These are phyloP conservation scores for Temnothorax curvispinosus DNA, from an alignment of 1,140 invertebrate species.

Conservation along the genomic window DNA sequence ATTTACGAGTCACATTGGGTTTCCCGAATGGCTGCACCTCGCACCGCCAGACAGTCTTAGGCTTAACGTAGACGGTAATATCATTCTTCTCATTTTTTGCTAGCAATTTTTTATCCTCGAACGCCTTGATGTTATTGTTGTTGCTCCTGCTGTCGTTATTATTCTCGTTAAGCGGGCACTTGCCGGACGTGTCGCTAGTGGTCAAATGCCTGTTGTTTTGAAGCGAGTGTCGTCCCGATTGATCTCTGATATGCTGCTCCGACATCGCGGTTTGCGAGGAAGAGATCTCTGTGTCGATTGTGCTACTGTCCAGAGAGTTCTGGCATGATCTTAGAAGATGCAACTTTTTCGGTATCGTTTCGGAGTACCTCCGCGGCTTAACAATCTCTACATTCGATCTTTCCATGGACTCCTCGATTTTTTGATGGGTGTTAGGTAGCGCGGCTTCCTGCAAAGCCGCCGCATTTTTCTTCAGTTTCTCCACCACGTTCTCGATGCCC, in stretches of 20 bases:
- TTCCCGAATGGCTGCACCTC: constrained; percentile 9
- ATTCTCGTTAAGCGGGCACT: constrained; percentile 51
- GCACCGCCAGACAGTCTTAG: constrained; percentile 36
- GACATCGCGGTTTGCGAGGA: constrained; percentile 18
- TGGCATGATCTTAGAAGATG: constrained; percentile 79
- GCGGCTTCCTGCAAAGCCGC: constrained; percentile 71
- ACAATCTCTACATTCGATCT: constrained; percentile 6
- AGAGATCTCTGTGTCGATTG: constrained; percentile 26
- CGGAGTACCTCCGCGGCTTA: constrained; percentile 18
- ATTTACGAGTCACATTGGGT: neutral
- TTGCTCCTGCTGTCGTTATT: constrained; percentile 72
- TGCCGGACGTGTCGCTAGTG: constrained; percentile 3
- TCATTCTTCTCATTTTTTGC: constrained; percentile 64
- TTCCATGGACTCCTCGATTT: constrained; percentile 32
- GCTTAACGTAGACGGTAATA: constrained; percentile 16
- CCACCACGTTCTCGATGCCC: constrained; percentile 83
- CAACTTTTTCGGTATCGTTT: constrained; percentile 67
- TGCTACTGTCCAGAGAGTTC: constrained; percentile 30
- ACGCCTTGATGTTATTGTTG: constrained; percentile 64
- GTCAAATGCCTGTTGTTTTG: neutral
- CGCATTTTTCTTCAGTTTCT: constrained; percentile 83
- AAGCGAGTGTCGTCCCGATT: neutral
- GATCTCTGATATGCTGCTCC: neutral
- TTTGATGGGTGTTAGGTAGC: neutral
- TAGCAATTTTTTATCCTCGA: neutral